Percentiles rank a stretch among this genome's conserved stretches.
Evolutionary conservation across 1,140 invertebrate genomes (phyloP).

Genomic region (Drosophila lowei): DNA sequence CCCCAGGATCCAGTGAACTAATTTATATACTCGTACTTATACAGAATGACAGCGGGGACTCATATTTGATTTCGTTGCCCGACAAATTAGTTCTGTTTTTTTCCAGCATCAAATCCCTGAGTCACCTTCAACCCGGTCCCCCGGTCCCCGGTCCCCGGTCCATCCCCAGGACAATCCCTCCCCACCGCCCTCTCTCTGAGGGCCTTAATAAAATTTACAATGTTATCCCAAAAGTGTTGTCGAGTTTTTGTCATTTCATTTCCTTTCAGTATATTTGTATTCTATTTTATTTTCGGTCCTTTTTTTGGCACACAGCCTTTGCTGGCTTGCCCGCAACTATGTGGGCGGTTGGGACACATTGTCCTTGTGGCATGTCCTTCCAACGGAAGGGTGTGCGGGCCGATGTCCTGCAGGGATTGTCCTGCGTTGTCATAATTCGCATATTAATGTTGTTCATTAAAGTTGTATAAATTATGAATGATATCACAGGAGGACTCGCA

Average conservation of each 20-base stretch:
- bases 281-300: conserved; percentile 38
- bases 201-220: conserved; percentile 74
- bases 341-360: conserved; percentile 38
- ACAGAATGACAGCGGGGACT: conserved; percentile 15
- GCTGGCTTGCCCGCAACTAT: conserved; percentile 29
- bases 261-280: conserved; percentile 49
- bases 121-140: conserved; percentile 3
- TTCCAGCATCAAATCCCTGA: conserved; percentile 32
- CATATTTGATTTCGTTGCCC: conserved; percentile 61
- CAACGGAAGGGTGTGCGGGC: neutral
- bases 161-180: conserved; percentile 22
- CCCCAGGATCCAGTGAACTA: conserved; percentile 30
- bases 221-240: conserved; percentile 78
- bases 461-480: conserved; percentile 80
- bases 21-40: conserved; percentile 40
- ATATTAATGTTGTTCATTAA: conserved; percentile 81
- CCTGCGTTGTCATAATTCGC: conserved; percentile 65
- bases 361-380: conserved; percentile 39
- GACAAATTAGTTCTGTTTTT: conserved; percentile 72
- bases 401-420: conserved; percentile 11
- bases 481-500: conserved; percentile 42
- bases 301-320: conserved; percentile 26
- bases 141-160: neutral
- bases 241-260: conserved; percentile 50
- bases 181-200: conserved; percentile 4